Conservation (phyloP, 2,113 vertebrate species). For the Cavia aperea region DNA sequence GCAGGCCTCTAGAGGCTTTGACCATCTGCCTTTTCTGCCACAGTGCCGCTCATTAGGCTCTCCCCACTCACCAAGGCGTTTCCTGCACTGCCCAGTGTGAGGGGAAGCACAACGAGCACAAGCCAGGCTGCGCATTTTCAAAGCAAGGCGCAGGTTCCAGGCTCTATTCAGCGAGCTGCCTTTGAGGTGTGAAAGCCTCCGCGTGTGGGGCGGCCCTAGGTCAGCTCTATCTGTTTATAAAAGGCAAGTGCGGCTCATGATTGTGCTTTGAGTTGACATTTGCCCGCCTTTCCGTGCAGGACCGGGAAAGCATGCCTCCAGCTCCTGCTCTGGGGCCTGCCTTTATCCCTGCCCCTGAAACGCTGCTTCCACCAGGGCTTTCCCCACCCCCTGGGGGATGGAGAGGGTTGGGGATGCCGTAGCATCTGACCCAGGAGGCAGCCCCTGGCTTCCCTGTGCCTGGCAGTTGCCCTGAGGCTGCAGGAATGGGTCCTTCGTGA, state of each 20-base stretch:
- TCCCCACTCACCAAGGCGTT: not conserved
- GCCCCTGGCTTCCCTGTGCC: not conserved
- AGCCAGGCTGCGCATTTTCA: not conserved
- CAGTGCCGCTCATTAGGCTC: not conserved
- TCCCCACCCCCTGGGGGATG: not conserved
- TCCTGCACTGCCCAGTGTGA: not conserved
- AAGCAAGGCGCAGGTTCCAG: not conserved
- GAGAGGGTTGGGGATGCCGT: not conserved
- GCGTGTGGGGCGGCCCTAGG: not conserved
- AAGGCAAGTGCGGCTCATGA: not conserved
- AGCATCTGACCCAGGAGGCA: not conserved
- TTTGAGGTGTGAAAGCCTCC: not conserved
- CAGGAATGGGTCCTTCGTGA: not conserved
- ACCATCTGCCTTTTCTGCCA: too few species aligned
- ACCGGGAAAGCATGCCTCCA: not conserved
- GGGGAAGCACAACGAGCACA: not conserved
- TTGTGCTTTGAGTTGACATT: conserved; percentile 24
- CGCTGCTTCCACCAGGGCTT: not conserved
- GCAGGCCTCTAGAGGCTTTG: not conserved
- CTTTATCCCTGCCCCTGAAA: conserved; percentile 12
- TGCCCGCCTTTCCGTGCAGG: conserved; percentile 10
- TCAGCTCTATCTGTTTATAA: not conserved
- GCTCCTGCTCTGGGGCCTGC: not conserved
- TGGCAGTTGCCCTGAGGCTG: not conserved
- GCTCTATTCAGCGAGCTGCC: not conserved